Percentiles rank a stretch among this genome's conserved stretches.
Conservation (phyloP, 2,113 vertebrate species). For the Platichthys flesus region DNA sequence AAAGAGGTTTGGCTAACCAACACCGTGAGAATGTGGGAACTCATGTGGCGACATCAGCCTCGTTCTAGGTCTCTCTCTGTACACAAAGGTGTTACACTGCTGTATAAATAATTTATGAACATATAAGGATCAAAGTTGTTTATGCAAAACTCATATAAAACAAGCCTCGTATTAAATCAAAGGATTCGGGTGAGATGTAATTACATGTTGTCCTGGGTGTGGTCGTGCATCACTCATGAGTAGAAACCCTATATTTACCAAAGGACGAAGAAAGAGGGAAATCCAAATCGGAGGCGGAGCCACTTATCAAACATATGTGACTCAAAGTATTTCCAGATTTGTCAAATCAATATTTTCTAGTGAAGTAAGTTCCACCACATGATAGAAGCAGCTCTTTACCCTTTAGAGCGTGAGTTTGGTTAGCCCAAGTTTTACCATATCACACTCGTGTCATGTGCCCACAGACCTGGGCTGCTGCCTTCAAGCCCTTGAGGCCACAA, state of each 20-base stretch:
- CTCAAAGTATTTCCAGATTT: slow-evolving; percentile 18
- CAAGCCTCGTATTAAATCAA: slow-evolving; percentile 3
- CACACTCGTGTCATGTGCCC: slow-evolving; percentile 41
- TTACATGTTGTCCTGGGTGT: slow-evolving; percentile 31
- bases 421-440: slow-evolving; percentile 33
- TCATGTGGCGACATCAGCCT: slow-evolving; percentile 61
- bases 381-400: slow-evolving; percentile 25
- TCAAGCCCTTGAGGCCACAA: slow-evolving; percentile 37
- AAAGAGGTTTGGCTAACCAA: slow-evolving; percentile 76
- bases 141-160: neutral
- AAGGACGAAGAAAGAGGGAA: neutral
- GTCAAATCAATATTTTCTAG: slow-evolving; percentile 24
- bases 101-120: neutral
- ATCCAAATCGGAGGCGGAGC: neutral
- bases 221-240: slow-evolving; percentile 17
- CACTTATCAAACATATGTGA: slow-evolving; percentile 22
- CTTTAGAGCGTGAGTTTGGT: slow-evolving; percentile 18
- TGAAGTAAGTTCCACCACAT: slow-evolving; percentile 33
- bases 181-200: slow-evolving; percentile 14
- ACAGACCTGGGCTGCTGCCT: slow-evolving; percentile 55
- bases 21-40: slow-evolving; percentile 77
- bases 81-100: slow-evolving; percentile 9
- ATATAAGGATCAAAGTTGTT: slow-evolving; percentile 12
- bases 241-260: slow-evolving; percentile 18
- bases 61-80: slow-evolving; percentile 19